phyloP scores from a whole-genome alignment of 2,113 vertebrate genomes.

The Toxotes jaculatrix region DNA sequence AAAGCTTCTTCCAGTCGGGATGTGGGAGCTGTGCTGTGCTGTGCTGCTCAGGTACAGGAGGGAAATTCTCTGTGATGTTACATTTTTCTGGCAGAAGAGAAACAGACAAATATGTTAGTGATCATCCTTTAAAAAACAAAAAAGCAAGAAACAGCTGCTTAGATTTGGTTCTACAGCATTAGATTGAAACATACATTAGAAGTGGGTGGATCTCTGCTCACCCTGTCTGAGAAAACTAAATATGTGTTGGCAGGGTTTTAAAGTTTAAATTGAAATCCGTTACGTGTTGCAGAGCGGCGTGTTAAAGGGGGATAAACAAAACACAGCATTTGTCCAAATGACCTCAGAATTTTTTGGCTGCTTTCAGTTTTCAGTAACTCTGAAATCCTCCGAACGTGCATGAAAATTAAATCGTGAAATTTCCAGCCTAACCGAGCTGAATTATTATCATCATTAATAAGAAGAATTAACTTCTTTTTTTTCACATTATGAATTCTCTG shows the following conservation, averaged over 20 bases:
- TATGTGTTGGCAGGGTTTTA: slow-evolving; percentile 21
- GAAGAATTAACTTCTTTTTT: background rate
- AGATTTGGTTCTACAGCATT: slow-evolving; percentile 10
- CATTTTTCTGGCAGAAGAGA: background rate
- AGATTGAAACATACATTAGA: slow-evolving; percentile 30
- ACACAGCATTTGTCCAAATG: background rate
- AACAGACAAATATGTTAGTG: slow-evolving; percentile 32
- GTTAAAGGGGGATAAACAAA: background rate
- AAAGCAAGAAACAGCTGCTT: slow-evolving; percentile 17
- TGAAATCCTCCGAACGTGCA: background rate
- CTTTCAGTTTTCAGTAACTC: background rate
- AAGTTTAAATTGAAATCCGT: slow-evolving; percentile 39
- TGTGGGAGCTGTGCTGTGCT: background rate
- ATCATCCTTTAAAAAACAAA: slow-evolving; percentile 24
- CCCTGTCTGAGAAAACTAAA: slow-evolving; percentile 22
- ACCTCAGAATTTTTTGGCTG: background rate
- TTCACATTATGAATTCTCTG: background rate
- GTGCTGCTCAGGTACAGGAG: background rate
- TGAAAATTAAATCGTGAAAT: background rate
- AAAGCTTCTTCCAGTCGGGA: background rate
- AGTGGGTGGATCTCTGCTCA: slow-evolving; percentile 42
- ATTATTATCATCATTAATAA: background rate
- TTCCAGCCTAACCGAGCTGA: background rate
- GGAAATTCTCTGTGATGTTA: background rate
- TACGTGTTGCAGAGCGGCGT: slow-evolving; percentile 8